These are phyloP conservation scores for Spatulosminthurus flaviceps DNA, from an alignment of 2,888 invertebrate genomes.

Conservation along the genomic window DNA sequence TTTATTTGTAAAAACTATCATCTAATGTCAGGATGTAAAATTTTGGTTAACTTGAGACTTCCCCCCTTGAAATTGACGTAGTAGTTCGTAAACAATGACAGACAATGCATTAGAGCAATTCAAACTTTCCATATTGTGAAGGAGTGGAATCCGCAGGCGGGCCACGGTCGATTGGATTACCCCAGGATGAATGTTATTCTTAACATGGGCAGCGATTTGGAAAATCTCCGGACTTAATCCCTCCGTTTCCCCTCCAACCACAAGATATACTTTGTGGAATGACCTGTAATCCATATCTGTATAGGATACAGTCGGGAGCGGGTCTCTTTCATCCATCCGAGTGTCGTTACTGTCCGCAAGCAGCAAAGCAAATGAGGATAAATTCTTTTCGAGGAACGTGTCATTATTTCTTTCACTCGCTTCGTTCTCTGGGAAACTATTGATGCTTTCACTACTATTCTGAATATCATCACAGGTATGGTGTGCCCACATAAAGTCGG, in stretches of 20 bases:
- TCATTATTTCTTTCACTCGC: not conserved
- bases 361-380: conserved; percentile 51
- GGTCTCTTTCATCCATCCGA: conserved; percentile 54
- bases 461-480: not conserved
- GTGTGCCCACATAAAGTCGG: conserved; percentile 64
- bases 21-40: too few species aligned
- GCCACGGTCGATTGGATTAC: conserved; percentile 70
- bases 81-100: conserved; percentile 84
- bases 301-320: conserved; percentile 73
- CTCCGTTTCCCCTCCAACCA: conserved; percentile 89
- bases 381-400: not conserved
- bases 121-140: conserved; percentile 80
- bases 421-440: not conserved
- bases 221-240: conserved; percentile 81
- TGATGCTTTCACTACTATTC: conserved; percentile 42
- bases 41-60: not conserved
- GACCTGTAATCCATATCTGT: conserved; percentile 71
- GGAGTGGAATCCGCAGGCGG: conserved; percentile 81
- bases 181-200: conserved; percentile 15
- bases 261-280: conserved; percentile 72
- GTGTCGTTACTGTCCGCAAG: conserved; percentile 51
- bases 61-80: conserved; percentile 70
- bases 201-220: conserved; percentile 66
- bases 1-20: too few species aligned
- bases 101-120: conserved; percentile 86